Evolutionary conservation across 1,140 invertebrate genomes (phyloP), one percentile per base, ranked within the genome.

Genomic region (Lordiphosa stackelbergi): DNA sequence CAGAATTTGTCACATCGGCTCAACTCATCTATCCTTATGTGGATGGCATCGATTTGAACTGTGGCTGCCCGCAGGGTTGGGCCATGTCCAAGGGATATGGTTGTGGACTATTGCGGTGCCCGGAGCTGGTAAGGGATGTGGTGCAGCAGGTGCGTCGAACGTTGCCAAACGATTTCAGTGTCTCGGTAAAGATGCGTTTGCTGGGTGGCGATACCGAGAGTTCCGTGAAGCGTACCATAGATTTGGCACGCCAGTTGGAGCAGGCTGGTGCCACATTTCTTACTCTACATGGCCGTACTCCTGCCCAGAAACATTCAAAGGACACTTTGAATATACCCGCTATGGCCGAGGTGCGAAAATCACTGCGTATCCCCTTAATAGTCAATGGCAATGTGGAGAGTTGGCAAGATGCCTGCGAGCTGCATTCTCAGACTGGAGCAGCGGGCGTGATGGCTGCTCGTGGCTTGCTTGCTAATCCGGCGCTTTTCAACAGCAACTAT

Each of bases 21-120:
- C 92, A 95, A 89, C 89, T 98, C 62, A 91, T 98, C 41, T 92
- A 92, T 70, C 93, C 93, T 89, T 98, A 94, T 90, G 92, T 92
- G 45, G 93, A 96, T 91, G 97, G 97, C 16, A 64, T 85, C 0
- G 97, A 99, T 90, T 89, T 99, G 31, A 99, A 99, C 86, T 98
- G 97, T 90, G 97, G 98, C 6, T 99, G 98, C 83, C 97, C 98
- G 8, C 97, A 99, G 88, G 90, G 93, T 58, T 99, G 97, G 97
- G 97, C 97, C 0, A 94, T 96, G 85, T 91, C 94, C 78, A 94
- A 97, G 85, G 96, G 96, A 11, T 95, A 96, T 87, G 97, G 97
- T 7, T 94, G 94, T 72, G 92, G 93, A 66, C 87, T 99, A 57
- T 89, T 98, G 6, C 92, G 91, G 4, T 92, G 95, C 74, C 97